Base-by-base conservation (phyloP, 2,888 invertebrate genomes). In the Sicus ferrugineus region DNA sequence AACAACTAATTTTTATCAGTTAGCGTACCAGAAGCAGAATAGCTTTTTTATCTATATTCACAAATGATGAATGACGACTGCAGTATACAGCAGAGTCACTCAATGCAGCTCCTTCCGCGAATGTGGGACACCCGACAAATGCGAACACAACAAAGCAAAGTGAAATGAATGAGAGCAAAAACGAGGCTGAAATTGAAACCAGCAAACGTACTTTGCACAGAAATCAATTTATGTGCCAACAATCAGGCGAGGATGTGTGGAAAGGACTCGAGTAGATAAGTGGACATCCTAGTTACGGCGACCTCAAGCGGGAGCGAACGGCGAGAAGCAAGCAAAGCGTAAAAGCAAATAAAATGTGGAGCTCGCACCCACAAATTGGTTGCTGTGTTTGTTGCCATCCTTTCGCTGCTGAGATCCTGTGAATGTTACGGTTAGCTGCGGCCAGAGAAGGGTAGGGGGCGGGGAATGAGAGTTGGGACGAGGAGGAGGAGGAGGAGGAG, bases 141-240 rank as follows among this genome's bases (percentile, higher is more conserved):
- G 11, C 7, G 4, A 42, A 42, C 42, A n/a, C n/a, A 42, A 42
- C 42, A 9, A 42, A 9, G 11, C n/a, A n/a, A n/a, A n/a, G n/a
- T n/a, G n/a, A n/a, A n/a, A 31, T n/a, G 34, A 30, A 48, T 50
- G 19, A 6, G 26, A 64, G 21, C 19, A 31, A 48, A 14, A 52
- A 50, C 52, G 48, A 52, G 30, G 52, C 30, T 64, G 31, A 21
- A 66, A 46, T 42, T 38, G 11, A 50, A 66, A 46, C 26, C 31
- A 67, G 31, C 16, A 30, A 58, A 67, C 31, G 23, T 30, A 59
- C 59, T 67, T 67, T 26, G 48, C 46, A 67, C 67, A 46, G 59
- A 58, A 59, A 48, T 67, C 67, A 72, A 69, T 71, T 70, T 70
- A 61, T 68, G 58, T 61, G 63, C 64, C 48, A 28, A 38, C 66